These are phyloP conservation scores for Spea hammondii DNA, from an alignment of 2,797 vertebrate genomes.

Conservation along the genomic window DNA sequence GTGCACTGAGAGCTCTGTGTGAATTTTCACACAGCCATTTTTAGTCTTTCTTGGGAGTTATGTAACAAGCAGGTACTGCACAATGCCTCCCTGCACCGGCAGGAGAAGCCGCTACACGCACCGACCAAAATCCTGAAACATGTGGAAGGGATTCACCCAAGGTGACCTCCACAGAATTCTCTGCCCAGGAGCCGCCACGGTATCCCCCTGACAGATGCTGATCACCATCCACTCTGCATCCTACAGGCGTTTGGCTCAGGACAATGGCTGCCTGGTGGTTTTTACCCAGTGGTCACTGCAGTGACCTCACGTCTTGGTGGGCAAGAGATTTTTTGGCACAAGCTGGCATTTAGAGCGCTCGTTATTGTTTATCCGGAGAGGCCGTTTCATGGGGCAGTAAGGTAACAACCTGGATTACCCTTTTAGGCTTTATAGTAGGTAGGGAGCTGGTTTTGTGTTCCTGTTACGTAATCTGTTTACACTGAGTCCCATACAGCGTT, in stretches of 20 bases:
- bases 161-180: not conserved
- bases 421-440: not conserved
- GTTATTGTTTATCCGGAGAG: not conserved
- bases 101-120: constrained; percentile 13
- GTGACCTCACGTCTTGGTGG: not conserved
- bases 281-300: not conserved
- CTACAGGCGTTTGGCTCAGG: not conserved
- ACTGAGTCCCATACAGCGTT: not conserved
- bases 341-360: not conserved
- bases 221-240: not conserved
- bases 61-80: constrained; percentile 25
- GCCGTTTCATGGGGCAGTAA: not conserved
- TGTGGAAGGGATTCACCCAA: constrained; percentile 6
- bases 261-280: not conserved
- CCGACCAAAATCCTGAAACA: not conserved
- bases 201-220: constrained; percentile 1
- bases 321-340: not conserved
- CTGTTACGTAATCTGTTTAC: not conserved
- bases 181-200: not conserved
- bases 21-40: constrained; percentile 11
- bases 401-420: no score
- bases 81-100: constrained; percentile 5
- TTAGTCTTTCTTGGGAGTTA: constrained; percentile 1
- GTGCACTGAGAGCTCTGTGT: not conserved
- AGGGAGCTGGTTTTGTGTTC: not conserved